phyloP scores from a whole-genome alignment of 2,113 vertebrate species.

The Ia io region DNA sequence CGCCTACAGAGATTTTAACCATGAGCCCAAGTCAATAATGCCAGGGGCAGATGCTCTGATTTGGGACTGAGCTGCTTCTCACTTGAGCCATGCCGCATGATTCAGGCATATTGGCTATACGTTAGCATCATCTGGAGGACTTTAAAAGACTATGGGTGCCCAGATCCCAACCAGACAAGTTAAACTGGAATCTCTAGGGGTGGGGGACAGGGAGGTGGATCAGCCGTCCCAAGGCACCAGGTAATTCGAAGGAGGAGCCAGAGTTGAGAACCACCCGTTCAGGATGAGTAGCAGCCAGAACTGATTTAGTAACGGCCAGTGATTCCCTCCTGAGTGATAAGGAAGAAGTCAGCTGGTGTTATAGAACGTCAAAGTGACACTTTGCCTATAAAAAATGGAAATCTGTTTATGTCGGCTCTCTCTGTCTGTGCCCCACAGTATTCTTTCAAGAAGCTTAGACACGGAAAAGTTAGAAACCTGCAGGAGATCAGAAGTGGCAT shows the following conservation, averaged over 20 bases:
- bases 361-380: background rate
- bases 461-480: background rate
- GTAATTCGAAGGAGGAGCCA: background rate
- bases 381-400: background rate
- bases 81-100: background rate
- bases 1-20: background rate
- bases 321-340: background rate
- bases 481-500: background rate
- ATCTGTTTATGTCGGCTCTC: background rate
- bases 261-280: background rate
- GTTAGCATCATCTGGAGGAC: background rate
- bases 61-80: background rate
- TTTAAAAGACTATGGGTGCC: background rate
- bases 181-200: background rate
- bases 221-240: background rate
- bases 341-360: background rate
- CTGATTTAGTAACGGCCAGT: background rate
- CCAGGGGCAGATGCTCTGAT: background rate
- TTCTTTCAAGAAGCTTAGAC: background rate
- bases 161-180: background rate
- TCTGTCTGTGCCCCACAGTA: background rate
- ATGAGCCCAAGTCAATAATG: rapidly evolving
- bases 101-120: background rate
- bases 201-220: background rate
- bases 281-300: background rate